A percentile compares a stretch with the other conserved stretches of the same genome.
Conservation (phyloP, 1,140 invertebrate species). For the Coelopa frigida region DNA sequence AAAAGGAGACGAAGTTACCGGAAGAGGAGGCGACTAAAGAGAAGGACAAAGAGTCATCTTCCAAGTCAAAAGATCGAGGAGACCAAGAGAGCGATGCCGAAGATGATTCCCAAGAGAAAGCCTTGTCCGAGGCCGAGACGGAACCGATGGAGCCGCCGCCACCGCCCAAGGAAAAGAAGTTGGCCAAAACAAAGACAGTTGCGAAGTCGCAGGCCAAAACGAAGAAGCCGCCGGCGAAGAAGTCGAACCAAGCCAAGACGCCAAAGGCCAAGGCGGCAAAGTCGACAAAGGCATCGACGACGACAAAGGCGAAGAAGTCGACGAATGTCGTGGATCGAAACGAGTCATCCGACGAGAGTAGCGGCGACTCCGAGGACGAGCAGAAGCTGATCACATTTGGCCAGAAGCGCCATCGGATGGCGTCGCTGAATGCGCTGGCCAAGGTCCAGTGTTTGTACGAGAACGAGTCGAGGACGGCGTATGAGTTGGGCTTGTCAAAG, state of each 20-base stretch:
- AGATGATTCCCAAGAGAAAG: slow-evolving; percentile 28
- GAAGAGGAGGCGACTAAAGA: slow-evolving; percentile 1
- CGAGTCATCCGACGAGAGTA: slow-evolving; percentile 16
- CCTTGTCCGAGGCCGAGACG: slow-evolving; percentile 24
- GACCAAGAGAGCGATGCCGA: not conserved
- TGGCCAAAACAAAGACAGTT: not conserved
- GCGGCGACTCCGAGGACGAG: slow-evolving; percentile 34
- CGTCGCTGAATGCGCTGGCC: slow-evolving; percentile 81
- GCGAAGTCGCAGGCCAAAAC: not conserved
- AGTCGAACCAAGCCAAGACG: not conserved
- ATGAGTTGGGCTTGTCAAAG: slow-evolving; percentile 50
- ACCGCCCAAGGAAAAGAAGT: slow-evolving; percentile 18
- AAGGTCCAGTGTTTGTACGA: slow-evolving; percentile 88
- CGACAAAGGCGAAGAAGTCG: not conserved
- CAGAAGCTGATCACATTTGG: slow-evolving; percentile 45
- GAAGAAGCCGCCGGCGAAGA: not conserved
- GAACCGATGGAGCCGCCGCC: slow-evolving; percentile 14
- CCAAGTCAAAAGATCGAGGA: slow-evolving; percentile 5
- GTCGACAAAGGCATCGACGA: slow-evolving; percentile 1
- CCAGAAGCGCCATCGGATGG: slow-evolving; percentile 73
- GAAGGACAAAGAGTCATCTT: slow-evolving; percentile 10
- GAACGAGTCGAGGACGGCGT: slow-evolving; percentile 70
- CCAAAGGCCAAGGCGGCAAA: slow-evolving; percentile 2
- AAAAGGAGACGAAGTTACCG: not conserved
- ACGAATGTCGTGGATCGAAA: not conserved